Percentiles rank a stretch among this genome's conserved stretches.
Conservation (phyloP, 1,140 invertebrate genomes). For the Euura lappo region DNA sequence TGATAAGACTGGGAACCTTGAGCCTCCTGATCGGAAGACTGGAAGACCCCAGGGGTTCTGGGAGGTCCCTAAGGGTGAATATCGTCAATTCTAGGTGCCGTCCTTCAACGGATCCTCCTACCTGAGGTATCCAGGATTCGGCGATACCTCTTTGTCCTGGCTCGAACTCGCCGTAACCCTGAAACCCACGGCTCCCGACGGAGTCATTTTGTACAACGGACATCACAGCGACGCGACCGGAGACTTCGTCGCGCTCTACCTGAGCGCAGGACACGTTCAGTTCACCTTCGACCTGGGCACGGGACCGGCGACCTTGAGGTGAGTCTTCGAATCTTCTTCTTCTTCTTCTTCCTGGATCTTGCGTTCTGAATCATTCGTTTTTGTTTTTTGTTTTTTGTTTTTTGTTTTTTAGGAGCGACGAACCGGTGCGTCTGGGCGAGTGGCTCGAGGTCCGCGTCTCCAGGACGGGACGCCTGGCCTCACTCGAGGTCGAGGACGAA, state of each 20-base stretch:
- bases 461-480: conserved; percentile 85
- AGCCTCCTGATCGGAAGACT: too few relatives aligned
- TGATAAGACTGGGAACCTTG: conserved; percentile 21
- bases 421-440: conserved; percentile 74
- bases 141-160: conserved; percentile 85
- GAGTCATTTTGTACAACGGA: conserved; percentile 91
- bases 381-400: too few relatives aligned
- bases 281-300: conserved; percentile 94
- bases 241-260: conserved; percentile 90
- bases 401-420: conserved; percentile 66
- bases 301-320: conserved; percentile 88
- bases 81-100: conserved; percentile 72
- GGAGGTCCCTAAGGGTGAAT: too few relatives aligned
- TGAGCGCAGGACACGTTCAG: conserved; percentile 84
- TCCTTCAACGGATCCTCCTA: conserved; percentile 93
- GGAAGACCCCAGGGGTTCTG: too few relatives aligned
- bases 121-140: conserved; percentile 82
- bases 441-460: conserved; percentile 89
- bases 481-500: conserved; percentile 79
- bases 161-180: conserved; percentile 82
- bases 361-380: neutral
- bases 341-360: neutral
- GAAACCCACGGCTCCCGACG: conserved; percentile 80
- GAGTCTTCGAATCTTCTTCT: conserved; percentile 31
- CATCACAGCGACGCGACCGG: conserved; percentile 86